These are phyloP conservation scores for Molossus alvarezi DNA, from an alignment of 2,797 vertebrate species.

Conservation along the genomic window DNA sequence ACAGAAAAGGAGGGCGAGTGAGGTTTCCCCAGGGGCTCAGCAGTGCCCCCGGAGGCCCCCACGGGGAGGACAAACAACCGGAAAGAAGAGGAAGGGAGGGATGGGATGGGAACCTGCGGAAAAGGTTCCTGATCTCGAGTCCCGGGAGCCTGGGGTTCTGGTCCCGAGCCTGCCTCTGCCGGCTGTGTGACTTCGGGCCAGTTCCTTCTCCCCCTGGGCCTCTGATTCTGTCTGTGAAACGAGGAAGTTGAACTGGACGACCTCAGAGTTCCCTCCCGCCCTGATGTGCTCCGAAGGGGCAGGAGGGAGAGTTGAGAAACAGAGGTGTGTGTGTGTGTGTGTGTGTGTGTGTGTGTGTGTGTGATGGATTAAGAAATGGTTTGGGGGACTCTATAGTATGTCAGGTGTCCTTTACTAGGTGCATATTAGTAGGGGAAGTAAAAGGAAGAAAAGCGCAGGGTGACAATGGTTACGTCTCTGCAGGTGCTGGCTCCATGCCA, in stretches of 20 bases:
- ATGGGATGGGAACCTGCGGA: neutral
- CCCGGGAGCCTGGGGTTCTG: neutral
- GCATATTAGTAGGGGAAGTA: neutral
- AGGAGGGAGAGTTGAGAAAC: neutral
- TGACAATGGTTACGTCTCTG: neutral
- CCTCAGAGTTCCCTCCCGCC: neutral
- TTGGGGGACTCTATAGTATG: neutral
- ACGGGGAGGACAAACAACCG: neutral
- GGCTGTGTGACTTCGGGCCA: neutral
- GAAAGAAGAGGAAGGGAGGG: neutral
- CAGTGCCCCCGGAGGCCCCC: neutral
- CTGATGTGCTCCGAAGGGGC: neutral
- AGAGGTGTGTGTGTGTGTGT: neutral
- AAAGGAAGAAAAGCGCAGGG: neutral
- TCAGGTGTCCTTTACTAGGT: neutral
- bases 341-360: neutral
- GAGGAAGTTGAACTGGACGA: neutral
- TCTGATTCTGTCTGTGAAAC: constrained; percentile 47
- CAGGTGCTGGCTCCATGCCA: neutral
- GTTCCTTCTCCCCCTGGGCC: constrained; percentile 9
- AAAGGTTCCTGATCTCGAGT: neutral
- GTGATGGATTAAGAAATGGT: neutral
- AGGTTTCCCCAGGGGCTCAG: neutral
- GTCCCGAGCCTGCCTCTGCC: neutral
- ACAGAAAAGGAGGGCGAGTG: neutral